These are phyloP conservation scores for Lycia hirtaria DNA, from an alignment of 2,888 invertebrate genomes.

Conservation along the genomic window DNA sequence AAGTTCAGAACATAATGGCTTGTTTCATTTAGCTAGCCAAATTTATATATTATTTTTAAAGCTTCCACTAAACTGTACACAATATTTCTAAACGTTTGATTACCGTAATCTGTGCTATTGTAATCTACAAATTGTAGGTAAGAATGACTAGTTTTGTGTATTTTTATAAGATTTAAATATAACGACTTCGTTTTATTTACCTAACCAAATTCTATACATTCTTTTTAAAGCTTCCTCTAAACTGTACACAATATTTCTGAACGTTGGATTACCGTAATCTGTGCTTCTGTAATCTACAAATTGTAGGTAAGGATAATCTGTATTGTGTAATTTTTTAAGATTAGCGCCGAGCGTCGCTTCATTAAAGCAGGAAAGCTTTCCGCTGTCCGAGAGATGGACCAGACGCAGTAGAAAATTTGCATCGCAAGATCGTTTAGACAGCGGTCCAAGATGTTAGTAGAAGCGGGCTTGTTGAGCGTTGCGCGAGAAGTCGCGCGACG, in stretches of 20 bases:
- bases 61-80: too few relatives aligned
- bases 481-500: too few relatives aligned
- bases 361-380: slow-evolving; percentile 22
- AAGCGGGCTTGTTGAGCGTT: too few relatives aligned
- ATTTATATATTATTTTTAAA: too few relatives aligned
- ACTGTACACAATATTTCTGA: neutral
- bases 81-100: neutral
- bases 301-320: neutral
- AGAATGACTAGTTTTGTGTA: too few relatives aligned
- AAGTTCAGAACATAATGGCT: too few relatives aligned
- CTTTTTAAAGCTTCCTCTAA: too few relatives aligned
- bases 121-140: neutral
- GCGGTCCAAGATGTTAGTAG: neutral
- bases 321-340: slow-evolving; percentile 20
- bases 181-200: too few relatives aligned
- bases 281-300: neutral
- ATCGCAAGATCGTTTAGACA: slow-evolving; percentile 23
- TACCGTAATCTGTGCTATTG: neutral
- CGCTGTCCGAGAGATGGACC: slow-evolving; percentile 21
- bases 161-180: too few relatives aligned
- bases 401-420: slow-evolving; percentile 30
- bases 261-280: neutral
- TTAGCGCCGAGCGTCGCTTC: slow-evolving; percentile 15
- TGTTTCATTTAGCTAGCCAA: too few relatives aligned
- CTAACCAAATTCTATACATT: too few relatives aligned